A percentile compares a stretch with the other conserved stretches of the same genome.
These are phyloP conservation scores for Ochotona princeps DNA, from an alignment of 2,113 vertebrate genomes.

Conservation along the genomic window DNA sequence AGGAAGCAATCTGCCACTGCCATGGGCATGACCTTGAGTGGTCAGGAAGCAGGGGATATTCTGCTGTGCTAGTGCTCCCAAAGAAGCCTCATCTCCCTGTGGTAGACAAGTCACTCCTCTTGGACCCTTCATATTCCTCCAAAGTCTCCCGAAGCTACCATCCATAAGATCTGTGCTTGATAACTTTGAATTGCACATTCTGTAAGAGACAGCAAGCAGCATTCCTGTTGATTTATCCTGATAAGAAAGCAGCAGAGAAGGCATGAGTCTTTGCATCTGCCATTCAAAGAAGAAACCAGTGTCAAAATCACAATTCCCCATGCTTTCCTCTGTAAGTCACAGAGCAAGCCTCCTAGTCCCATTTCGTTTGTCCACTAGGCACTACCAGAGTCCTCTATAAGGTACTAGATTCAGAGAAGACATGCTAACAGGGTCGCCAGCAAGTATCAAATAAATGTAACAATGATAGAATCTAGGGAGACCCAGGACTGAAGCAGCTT, in stretches of 20 bases:
- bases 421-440: background rate
- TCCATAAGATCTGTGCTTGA: background rate
- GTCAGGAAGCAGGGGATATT: background rate
- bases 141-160: background rate
- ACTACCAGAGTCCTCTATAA: background rate
- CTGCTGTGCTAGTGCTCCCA: background rate
- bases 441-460: background rate
- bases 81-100: background rate
- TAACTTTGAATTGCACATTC: background rate
- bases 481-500: background rate
- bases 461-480: background rate
- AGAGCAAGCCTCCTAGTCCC: background rate
- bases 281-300: conserved; percentile 1
- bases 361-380: background rate
- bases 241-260: background rate
- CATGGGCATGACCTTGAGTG: no score
- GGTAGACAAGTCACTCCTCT: background rate
- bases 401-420: background rate
- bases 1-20: background rate
- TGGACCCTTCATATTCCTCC: background rate
- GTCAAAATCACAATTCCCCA: background rate
- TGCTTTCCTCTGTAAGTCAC: background rate
- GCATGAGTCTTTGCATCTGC: background rate
- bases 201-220: background rate
- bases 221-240: background rate